A percentile compares a stretch with the other conserved stretches of the same genome.
phyloP scores from a whole-genome alignment of 2,797 vertebrate species.

The Brachyalestes nurse region DNA sequence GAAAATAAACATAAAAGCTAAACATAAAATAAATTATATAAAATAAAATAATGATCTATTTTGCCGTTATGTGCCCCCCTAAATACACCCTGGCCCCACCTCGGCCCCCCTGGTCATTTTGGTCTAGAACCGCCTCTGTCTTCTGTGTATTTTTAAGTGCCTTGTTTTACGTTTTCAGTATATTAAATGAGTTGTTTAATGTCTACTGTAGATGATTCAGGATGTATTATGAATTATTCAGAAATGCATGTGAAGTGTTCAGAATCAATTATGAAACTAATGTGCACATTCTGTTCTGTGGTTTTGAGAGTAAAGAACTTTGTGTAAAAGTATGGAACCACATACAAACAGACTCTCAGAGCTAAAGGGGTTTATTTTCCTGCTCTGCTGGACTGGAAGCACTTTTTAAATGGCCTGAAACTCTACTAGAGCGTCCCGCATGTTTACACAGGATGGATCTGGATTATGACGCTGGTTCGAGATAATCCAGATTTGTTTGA shows the following conservation, averaged over 20 bases:
- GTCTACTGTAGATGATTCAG: background rate
- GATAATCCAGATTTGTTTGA: constrained; percentile 10
- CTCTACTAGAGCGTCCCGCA: background rate
- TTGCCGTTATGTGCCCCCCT: no score
- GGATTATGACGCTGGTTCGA: background rate
- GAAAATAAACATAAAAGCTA: no score
- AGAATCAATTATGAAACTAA: background rate
- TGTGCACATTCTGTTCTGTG: background rate
- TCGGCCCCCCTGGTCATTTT: no score
- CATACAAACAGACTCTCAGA: background rate
- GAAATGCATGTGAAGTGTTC: background rate
- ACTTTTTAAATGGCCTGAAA: background rate
- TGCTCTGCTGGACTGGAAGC: background rate
- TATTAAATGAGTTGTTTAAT: background rate
- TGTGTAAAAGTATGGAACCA: no score
- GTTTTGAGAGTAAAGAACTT: background rate
- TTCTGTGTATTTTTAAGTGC: background rate
- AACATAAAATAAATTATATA: no score
- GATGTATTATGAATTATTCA: background rate
- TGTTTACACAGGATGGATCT: background rate
- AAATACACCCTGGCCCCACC: no score
- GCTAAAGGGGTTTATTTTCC: background rate
- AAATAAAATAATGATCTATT: no score
- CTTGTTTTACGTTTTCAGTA: background rate
- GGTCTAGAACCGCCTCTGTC: no score